Percentiles rank a stretch among this genome's conserved stretches.
These are phyloP conservation scores for Chrysaora quinquecirrha DNA, from an alignment of 30 jellyfish, hydroid and myxozoan species.

Conservation along the genomic window DNA sequence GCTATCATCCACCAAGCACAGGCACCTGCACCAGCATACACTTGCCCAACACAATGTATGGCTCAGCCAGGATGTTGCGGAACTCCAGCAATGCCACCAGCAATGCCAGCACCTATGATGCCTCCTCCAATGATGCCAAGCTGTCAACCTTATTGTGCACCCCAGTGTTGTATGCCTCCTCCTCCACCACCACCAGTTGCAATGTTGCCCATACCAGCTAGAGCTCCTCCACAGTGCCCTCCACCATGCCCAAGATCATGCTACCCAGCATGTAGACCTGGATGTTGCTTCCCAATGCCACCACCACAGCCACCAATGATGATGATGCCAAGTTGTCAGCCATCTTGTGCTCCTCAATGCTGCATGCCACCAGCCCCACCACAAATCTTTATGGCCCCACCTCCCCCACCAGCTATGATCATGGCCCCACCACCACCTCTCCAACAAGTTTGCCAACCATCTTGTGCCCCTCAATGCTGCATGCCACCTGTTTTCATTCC, in stretches of 20 bases:
- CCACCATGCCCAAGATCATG: constrained; percentile 84
- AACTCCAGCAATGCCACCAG: constrained; percentile 56
- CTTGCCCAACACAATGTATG: constrained; percentile 90
- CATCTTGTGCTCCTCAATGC: constrained; percentile 92
- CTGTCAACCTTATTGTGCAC: constrained; percentile 96
- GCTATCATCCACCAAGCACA: constrained; percentile 65
- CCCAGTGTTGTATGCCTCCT: constrained; percentile 85
- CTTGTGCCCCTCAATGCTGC: constrained; percentile 96
- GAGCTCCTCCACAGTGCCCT: constrained; percentile 91
- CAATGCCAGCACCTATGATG: neutral
- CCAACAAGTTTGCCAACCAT: constrained; percentile 88
- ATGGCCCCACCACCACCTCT: constrained; percentile 85
- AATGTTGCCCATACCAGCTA: constrained; percentile 82
- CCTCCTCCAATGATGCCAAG: constrained; percentile 81
- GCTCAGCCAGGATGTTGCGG: constrained; percentile 91
- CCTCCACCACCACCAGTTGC: constrained; percentile 78
- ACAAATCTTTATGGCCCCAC: constrained; percentile 69
- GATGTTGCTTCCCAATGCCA: constrained; percentile 82
- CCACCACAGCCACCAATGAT: constrained; percentile 82
- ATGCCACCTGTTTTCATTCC: constrained; percentile 61
- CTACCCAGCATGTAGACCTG: constrained; percentile 82
- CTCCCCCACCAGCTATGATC: constrained; percentile 66
- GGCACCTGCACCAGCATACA: constrained; percentile 70
- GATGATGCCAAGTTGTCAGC: constrained; percentile 86
- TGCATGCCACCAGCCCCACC: constrained; percentile 85